Evolutionary conservation across 2,113 vertebrate genomes (phyloP).

Genomic region (Mugil cephalus): DNA sequence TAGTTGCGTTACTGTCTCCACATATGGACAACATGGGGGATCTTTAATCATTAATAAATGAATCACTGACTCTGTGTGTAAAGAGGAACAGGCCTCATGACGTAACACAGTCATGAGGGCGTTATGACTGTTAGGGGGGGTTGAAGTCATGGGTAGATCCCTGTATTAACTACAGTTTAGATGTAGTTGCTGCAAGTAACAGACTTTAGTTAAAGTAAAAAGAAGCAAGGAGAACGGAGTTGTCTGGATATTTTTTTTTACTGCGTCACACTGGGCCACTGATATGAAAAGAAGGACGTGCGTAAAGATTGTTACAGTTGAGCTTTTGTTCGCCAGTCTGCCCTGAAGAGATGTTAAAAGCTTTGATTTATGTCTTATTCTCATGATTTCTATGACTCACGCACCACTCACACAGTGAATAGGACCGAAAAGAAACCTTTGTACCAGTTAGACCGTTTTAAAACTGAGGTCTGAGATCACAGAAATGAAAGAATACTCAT

Average conservation of each 20-base stretch:
- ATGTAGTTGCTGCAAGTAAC: too few relatives aligned
- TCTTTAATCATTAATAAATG: too few relatives aligned
- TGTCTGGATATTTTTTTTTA: neutral
- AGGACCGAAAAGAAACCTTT: neutral
- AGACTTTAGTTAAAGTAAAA: too few relatives aligned
- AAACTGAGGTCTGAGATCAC: too few relatives aligned
- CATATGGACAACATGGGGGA: neutral
- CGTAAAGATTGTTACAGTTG: neutral
- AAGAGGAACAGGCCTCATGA: neutral
- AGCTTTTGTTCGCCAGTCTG: slow-evolving; percentile 1
- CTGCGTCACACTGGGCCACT: neutral
- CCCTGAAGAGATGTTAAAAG: neutral
- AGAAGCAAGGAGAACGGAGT: neutral
- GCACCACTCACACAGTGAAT: neutral
- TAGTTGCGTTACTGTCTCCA: neutral
- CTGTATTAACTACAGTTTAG: too few relatives aligned
- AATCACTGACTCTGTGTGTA: too few relatives aligned
- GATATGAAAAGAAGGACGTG: neutral
- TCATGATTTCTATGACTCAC: neutral
- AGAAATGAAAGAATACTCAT: neutral
- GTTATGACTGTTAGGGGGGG: too few relatives aligned
- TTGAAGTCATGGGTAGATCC: too few relatives aligned
- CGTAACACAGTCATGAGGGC: too few relatives aligned
- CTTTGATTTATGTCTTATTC: slow-evolving; percentile 6
- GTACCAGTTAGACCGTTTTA: neutral